A percentile compares a stretch with the other conserved stretches of the same genome.
Evolutionary conservation across 2,888 invertebrate species (phyloP).

Genomic region (Drosophila formosana): DNA sequence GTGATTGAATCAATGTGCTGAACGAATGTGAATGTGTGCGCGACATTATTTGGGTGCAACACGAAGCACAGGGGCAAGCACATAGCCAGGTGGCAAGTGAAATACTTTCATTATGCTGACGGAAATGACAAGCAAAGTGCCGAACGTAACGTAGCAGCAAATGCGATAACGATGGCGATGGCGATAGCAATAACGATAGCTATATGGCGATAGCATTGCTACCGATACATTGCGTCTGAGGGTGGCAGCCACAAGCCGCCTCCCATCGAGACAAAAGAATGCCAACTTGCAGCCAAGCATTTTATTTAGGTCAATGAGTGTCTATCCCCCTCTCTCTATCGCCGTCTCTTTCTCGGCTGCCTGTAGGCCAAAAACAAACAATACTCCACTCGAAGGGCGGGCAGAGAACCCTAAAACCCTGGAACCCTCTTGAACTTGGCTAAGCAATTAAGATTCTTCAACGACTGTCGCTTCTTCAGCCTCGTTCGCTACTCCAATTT

Average conservation of each 20-base stretch:
- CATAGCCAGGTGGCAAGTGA: conserved; percentile 14
- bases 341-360: background rate
- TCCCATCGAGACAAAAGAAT: conserved; percentile 25
- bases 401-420: background rate
- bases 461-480: background rate
- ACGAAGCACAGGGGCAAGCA: no score
- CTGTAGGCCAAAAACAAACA: conserved; percentile 17
- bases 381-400: conserved; percentile 10
- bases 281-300: conserved; percentile 56
- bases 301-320: conserved; percentile 78
- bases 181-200: conserved; percentile 68
- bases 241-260: conserved; percentile 12
- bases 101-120: conserved; percentile 63
- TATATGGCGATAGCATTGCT: conserved; percentile 36
- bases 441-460: conserved; percentile 42
- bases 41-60: background rate
- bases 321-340: background rate
- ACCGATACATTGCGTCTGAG: conserved; percentile 1
- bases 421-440: conserved; percentile 41
- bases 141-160: conserved; percentile 62
- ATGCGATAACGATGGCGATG: conserved; percentile 65
- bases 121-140: conserved; percentile 58
- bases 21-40: conserved; percentile 6
- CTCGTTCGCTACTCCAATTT: background rate
- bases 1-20: conserved; percentile 28